phyloP scores from a whole-genome alignment of 2,797 vertebrate species.

The Cuculus canorus region DNA sequence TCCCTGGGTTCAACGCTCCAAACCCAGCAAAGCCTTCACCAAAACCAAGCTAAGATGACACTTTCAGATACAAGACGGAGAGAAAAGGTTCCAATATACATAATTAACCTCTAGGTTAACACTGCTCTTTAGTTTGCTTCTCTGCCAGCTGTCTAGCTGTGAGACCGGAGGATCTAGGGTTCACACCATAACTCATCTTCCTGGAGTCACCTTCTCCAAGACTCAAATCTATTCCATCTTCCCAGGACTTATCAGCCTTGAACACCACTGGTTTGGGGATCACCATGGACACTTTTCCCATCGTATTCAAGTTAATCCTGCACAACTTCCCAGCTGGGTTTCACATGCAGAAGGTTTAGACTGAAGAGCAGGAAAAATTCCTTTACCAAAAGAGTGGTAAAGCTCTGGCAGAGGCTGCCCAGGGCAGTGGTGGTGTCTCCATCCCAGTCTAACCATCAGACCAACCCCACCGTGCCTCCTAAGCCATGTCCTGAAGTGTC shows the following conservation, averaged over 20 bases:
- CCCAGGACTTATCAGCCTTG: background rate
- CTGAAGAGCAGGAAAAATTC: too few species aligned
- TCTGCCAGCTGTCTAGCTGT: background rate
- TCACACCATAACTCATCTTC: background rate
- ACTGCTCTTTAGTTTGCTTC: too few species aligned
- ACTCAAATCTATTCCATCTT: background rate
- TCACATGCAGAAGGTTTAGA: background rate
- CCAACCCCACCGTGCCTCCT: too few species aligned
- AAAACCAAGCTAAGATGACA: background rate
- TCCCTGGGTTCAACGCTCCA: accelerated
- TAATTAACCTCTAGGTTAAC: background rate
- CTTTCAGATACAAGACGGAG: background rate
- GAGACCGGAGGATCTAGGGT: background rate
- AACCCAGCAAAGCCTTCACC: background rate
- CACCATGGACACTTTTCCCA: background rate
- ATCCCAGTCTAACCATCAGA: too few species aligned
- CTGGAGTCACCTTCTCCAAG: background rate
- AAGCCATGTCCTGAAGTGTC: too few species aligned
- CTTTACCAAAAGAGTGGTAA: too few species aligned
- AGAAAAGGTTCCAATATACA: accelerated
- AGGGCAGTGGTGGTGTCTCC: too few species aligned
- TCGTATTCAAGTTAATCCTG: accelerated
- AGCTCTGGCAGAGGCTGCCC: too few species aligned
- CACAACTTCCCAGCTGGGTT: background rate
- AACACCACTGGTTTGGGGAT: background rate